Conservation (phyloP, 1,140 invertebrate species). For the Drosophila pruinosa region DNA sequence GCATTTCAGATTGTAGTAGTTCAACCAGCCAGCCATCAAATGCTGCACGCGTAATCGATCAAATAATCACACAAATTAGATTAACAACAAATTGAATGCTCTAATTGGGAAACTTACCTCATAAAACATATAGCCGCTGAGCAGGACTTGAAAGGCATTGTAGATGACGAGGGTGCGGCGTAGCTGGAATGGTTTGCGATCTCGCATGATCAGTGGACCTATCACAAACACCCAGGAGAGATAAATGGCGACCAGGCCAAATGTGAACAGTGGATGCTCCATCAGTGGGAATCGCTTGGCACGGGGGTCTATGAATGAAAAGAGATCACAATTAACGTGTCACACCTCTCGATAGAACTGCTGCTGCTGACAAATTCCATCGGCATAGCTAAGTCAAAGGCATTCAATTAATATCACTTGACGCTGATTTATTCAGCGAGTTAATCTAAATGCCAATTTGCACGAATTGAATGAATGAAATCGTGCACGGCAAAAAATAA, state of each 20-base stretch:
- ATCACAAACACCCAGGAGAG: constrained; percentile 91
- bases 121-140: constrained; percentile 94
- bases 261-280: constrained; percentile 93
- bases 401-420: constrained; percentile 49
- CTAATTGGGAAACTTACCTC: constrained; percentile 89
- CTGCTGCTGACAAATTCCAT: not conserved
- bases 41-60: constrained; percentile 85
- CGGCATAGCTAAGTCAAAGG: constrained; percentile 27
- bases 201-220: constrained; percentile 94
- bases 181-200: constrained; percentile 93
- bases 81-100: not conserved
- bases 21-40: constrained; percentile 92
- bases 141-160: constrained; percentile 94
- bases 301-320: constrained; percentile 88
- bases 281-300: constrained; percentile 96
- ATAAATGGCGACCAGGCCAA: constrained; percentile 91
- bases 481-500: constrained; percentile 43
- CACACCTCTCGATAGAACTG: not conserved
- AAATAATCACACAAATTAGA: not conserved
- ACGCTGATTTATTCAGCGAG: constrained; percentile 38
- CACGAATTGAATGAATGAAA: constrained; percentile 61
- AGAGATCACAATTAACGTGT: constrained; percentile 16
- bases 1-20: constrained; percentile 95
- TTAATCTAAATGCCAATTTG: constrained; percentile 32
- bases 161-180: constrained; percentile 92